A percentile compares a stretch with the other conserved stretches of the same genome.
Conservation (phyloP, 2,113 vertebrate species). For the Mesitornis unicolor region DNA sequence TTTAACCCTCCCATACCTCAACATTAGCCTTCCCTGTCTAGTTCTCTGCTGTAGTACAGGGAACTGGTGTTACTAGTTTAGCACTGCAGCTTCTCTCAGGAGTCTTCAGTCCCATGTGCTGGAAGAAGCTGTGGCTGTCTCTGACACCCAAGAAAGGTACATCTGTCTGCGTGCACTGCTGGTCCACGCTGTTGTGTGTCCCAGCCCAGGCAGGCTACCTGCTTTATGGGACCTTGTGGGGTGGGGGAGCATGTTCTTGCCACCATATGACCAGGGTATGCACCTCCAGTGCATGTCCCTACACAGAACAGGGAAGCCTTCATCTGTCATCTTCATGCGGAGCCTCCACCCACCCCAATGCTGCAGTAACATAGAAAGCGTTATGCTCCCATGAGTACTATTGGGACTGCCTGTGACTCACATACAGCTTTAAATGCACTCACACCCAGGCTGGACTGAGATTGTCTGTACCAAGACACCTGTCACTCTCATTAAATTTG, state of each 20-base stretch:
- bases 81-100: not conserved
- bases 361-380: not conserved
- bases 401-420: not conserved
- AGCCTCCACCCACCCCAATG: not conserved
- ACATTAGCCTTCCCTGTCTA: not conserved
- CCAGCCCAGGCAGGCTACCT: not conserved
- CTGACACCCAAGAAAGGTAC: not conserved
- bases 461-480: not conserved
- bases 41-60: not conserved
- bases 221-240: not conserved
- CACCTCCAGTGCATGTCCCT: not conserved
- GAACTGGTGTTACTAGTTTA: not conserved
- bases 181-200: fast-evolving
- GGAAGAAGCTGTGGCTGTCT: not conserved
- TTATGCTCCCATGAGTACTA: not conserved
- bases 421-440: not conserved
- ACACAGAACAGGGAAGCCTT: not conserved
- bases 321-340: not conserved
- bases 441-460: not conserved
- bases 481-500: not conserved
- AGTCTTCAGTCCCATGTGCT: not conserved
- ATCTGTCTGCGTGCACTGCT: not conserved
- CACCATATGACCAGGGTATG: not conserved
- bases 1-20: not conserved
- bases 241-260: not conserved